Conservation (phyloP, 92 coral and sea anemone genomes). For the Pocillopora grandis region DNA sequence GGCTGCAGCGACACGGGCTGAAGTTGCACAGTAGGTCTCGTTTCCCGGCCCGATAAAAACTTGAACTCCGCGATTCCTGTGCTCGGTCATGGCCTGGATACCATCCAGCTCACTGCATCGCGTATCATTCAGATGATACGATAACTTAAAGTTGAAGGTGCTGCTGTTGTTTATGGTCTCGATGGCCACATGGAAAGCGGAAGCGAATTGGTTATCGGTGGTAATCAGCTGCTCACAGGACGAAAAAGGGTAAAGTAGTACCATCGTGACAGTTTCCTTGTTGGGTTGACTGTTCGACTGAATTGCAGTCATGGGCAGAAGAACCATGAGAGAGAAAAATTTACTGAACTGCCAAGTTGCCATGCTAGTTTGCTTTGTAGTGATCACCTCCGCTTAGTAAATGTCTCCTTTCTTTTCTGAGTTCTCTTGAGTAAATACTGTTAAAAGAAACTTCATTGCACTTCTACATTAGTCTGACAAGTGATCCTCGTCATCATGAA, state of each 20-base stretch:
- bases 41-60: conserved; percentile 91
- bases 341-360: conserved; percentile 4
- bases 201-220: conserved; percentile 50
- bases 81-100: conserved; percentile 69
- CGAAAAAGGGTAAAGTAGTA: conserved; percentile 50
- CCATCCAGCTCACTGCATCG: conserved; percentile 63
- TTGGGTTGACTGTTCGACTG: not conserved
- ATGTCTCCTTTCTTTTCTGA: not conserved
- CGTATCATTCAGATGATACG: conserved; percentile 76
- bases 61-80: conserved; percentile 61
- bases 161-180: conserved; percentile 58
- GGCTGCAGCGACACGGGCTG: conserved; percentile 84
- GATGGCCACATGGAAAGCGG: conserved; percentile 71
- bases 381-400: not conserved
- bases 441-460: not conserved
- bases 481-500: not conserved
- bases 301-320: not conserved
- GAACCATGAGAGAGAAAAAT: not conserved
- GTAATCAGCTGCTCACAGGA: conserved; percentile 44
- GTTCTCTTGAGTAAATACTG: not conserved
- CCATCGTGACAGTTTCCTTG: conserved; percentile 19
- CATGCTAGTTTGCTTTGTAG: not conserved
- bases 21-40: conserved; percentile 64
- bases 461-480: not conserved
- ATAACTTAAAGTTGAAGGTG: conserved; percentile 45